phyloP scores from a whole-genome alignment of 2,888 invertebrate species.

The Phortica magna region DNA sequence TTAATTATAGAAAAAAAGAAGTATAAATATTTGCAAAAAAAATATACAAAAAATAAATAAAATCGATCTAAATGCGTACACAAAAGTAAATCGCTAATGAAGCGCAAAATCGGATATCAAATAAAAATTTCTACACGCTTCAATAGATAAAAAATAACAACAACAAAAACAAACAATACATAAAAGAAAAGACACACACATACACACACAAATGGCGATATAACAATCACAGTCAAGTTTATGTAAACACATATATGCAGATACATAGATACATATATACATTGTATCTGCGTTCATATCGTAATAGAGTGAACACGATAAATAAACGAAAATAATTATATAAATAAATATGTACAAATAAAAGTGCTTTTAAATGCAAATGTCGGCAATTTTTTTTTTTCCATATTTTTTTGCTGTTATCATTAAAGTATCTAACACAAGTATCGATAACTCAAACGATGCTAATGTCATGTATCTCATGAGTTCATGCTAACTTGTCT shows the following conservation, averaged over 20 bases:
- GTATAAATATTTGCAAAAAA: too few relatives aligned
- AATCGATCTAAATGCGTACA: neutral
- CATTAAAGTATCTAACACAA: neutral
- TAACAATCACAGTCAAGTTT: constrained; percentile 23
- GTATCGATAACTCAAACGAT: too few relatives aligned
- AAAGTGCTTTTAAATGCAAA: constrained; percentile 13
- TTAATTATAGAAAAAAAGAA: too few relatives aligned
- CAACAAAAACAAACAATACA: neutral
- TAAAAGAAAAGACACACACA: neutral
- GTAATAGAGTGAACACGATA: neutral
- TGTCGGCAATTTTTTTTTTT: neutral
- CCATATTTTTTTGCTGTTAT: neutral
- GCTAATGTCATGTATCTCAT: too few relatives aligned
- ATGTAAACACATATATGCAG: constrained; percentile 19
- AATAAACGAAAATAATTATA: constrained; percentile 15
- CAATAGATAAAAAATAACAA: constrained; percentile 7
- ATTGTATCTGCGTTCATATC: neutral
- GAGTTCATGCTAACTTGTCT: too few relatives aligned
- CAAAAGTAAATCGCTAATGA: constrained; percentile 20
- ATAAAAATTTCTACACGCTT: constrained; percentile 5
- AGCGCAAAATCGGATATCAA: constrained; percentile 16
- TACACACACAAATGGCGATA: neutral
- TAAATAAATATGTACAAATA: constrained; percentile 25
- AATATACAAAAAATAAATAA: too few relatives aligned
- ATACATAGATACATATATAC: neutral